Conservation (phyloP, 2,113 vertebrate genomes). For the Myotis lucifugus region DNA sequence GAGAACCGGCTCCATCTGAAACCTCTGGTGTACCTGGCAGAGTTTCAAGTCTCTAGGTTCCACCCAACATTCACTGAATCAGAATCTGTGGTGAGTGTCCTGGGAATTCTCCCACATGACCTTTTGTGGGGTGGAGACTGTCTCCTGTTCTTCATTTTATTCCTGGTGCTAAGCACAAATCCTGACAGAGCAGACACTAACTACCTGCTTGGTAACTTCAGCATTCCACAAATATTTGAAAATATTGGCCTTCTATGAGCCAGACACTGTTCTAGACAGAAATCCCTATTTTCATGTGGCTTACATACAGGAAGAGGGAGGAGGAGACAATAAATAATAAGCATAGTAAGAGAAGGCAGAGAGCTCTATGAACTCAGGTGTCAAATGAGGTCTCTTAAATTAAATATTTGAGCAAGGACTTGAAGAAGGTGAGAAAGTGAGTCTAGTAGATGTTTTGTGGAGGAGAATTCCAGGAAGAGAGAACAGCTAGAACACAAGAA, state of each 20-base stretch:
- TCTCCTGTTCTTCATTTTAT: constrained; percentile 47
- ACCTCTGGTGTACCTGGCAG: neutral
- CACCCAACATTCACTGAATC: neutral
- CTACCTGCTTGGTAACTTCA: constrained; percentile 31
- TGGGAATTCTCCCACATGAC: neutral
- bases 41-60: neutral
- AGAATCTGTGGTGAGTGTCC: neutral
- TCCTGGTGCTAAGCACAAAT: constrained; percentile 15
- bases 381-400: neutral
- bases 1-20: neutral
- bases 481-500: neutral
- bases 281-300: neutral
- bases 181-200: neutral
- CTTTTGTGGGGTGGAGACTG: constrained; percentile 15
- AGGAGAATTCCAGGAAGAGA: neutral
- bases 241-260: neutral
- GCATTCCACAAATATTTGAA: constrained; percentile 57
- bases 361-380: neutral
- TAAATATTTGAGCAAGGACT: neutral
- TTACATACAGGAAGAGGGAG: neutral
- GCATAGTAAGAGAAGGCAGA: neutral
- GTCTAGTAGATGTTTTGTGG: too few relatives aligned
- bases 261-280: neutral
- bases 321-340: neutral
- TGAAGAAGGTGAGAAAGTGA: neutral